Percentiles rank a stretch among this genome's conserved stretches.
These are phyloP conservation scores for Ganaspis sp. DNA, from an alignment of 1,140 invertebrate genomes.

Conservation along the genomic window DNA sequence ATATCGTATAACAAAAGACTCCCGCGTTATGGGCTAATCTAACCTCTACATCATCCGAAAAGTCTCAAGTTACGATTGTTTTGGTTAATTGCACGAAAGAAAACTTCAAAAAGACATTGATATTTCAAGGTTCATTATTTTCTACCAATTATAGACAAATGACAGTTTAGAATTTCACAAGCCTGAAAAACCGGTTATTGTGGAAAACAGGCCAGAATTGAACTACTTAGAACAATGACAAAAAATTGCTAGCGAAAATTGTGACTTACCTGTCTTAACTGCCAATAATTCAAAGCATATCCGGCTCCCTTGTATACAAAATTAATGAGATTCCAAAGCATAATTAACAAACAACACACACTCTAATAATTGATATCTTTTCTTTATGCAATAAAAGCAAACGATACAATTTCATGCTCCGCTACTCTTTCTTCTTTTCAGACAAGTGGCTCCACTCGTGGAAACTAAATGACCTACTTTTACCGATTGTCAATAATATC, in stretches of 20 bases:
- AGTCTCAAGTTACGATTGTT: neutral
- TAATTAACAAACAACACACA: slow-evolving; percentile 35
- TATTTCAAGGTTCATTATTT: neutral
- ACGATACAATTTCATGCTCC: too few relatives aligned
- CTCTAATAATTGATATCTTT: neutral
- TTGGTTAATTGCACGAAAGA: neutral
- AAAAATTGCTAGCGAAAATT: slow-evolving; percentile 2
- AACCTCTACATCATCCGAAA: neutral
- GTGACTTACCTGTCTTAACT: slow-evolving; percentile 54
- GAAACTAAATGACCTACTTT: too few relatives aligned
- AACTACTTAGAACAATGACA: neutral
- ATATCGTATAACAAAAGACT: neutral
- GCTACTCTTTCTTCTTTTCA: too few relatives aligned
- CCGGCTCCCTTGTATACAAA: slow-evolving; percentile 46
- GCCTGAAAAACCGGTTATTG: neutral
- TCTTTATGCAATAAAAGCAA: too few relatives aligned
- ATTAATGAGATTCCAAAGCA: slow-evolving; percentile 57
- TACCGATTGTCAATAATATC: too few relatives aligned
- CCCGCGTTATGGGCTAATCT: neutral
- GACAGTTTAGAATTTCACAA: neutral
- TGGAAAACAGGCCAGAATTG: neutral
- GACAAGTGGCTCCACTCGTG: too few relatives aligned
- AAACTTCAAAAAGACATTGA: neutral
- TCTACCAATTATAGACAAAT: neutral
- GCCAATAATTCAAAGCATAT: slow-evolving; percentile 44